Percentiles rank a stretch among this genome's conserved stretches.
phyloP scores from a whole-genome alignment of 2,113 vertebrate species.

The Tauraco erythrolophus region DNA sequence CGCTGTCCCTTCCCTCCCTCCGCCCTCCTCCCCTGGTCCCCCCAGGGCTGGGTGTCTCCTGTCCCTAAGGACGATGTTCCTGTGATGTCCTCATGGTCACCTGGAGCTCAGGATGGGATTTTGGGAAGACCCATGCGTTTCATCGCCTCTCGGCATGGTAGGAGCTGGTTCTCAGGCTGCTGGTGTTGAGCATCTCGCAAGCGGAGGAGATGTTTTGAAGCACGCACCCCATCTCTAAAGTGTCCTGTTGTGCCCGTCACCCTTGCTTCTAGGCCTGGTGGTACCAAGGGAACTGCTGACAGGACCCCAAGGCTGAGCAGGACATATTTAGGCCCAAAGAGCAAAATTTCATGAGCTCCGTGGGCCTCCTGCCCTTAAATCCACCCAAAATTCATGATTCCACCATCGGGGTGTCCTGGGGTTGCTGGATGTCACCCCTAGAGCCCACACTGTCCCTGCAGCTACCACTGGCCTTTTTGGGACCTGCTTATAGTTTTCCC shows the following conservation, averaged over 20 bases:
- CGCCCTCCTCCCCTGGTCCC: background rate
- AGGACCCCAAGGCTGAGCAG: background rate
- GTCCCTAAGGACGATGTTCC: background rate
- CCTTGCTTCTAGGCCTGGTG: background rate
- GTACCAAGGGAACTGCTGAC: background rate
- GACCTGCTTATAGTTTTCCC: background rate
- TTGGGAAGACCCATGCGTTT: background rate
- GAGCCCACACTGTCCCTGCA: background rate
- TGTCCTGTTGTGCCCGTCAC: background rate
- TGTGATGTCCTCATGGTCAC: rapidly evolving
- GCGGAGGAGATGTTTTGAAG: background rate
- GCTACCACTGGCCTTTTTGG: background rate
- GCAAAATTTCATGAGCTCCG: background rate
- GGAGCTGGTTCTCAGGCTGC: background rate
- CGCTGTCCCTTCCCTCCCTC: background rate
- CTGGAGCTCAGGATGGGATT: background rate
- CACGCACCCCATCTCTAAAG: background rate
- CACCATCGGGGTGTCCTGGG: too few species aligned
- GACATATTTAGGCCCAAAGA: background rate
- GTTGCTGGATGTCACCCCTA: rapidly evolving
- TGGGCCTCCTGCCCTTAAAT: background rate
- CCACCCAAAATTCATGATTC: rapidly evolving
- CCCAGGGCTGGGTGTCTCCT: background rate
- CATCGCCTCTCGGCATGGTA: rapidly evolving
- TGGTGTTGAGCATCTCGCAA: background rate